Conservation (phyloP, 2,113 vertebrate species). For the Anolis carolinensis region DNA sequence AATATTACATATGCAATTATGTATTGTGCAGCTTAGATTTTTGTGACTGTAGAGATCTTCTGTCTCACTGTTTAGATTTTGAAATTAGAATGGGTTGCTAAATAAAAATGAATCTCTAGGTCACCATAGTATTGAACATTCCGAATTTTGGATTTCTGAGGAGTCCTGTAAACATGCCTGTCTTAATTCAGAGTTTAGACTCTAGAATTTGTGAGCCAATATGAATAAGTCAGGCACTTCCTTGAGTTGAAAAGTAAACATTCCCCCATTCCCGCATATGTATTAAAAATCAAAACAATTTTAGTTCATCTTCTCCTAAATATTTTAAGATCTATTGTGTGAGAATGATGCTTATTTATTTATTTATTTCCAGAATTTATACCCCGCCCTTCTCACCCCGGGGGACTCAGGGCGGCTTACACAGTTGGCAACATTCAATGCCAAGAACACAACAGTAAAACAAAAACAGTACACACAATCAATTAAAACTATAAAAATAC, state of each 20-base stretch:
- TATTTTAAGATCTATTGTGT: not conserved
- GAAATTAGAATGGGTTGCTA: not conserved
- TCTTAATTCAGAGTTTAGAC: not conserved
- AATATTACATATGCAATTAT: not conserved
- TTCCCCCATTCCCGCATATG: too few relatives aligned
- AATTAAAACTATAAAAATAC: too few relatives aligned
- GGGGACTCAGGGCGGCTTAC: too few relatives aligned
- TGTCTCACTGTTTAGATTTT: constrained; percentile 3
- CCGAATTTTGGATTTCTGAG: constrained; percentile 14
- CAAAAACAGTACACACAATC: too few relatives aligned
- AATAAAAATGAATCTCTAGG: not conserved
- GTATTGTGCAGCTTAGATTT: not conserved
- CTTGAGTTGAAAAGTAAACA: not conserved
- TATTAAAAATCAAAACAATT: too few relatives aligned
- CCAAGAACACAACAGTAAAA: too few relatives aligned
- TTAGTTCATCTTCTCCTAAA: too few relatives aligned
- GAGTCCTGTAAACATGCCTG: not conserved
- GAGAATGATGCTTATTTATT: not conserved
- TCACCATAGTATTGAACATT: not conserved
- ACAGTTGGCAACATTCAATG: too few relatives aligned
- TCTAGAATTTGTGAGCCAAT: not conserved
- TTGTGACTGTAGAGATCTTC: not conserved
- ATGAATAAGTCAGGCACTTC: not conserved
- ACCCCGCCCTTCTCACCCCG: too few relatives aligned
- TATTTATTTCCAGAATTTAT: too few relatives aligned